phyloP scores from a whole-genome alignment of 2,113 vertebrate genomes.

The Anarhynchus alexandrinus region DNA sequence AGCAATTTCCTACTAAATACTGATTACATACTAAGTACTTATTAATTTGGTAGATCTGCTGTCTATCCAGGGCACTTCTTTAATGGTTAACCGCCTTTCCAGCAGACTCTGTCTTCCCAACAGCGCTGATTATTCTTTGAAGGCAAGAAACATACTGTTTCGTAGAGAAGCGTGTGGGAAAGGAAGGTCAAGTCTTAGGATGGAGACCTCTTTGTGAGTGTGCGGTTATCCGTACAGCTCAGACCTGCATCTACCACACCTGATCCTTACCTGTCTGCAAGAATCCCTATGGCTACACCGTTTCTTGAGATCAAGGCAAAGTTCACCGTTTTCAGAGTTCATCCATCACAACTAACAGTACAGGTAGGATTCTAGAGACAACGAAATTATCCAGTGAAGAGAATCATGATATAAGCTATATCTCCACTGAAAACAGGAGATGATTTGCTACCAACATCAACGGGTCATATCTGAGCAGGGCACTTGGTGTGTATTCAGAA shows the following conservation, averaged over 20 bases:
- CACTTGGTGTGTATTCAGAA: not conserved
- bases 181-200: not conserved
- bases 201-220: not conserved
- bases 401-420: not conserved
- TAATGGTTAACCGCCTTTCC: not conserved
- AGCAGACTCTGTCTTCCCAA: not conserved
- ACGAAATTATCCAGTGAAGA: not conserved
- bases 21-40: no score
- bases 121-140: not conserved
- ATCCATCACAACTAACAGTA: not conserved
- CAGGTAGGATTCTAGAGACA: not conserved
- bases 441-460: not conserved
- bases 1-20: not conserved
- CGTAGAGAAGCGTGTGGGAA: not conserved
- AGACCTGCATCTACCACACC: not conserved
- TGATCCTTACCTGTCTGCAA: not conserved
- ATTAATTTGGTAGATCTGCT: not conserved
- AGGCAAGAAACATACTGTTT: not conserved
- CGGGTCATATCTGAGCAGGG: not conserved
- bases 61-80: not conserved
- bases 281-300: not conserved
- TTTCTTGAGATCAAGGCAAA: not conserved
- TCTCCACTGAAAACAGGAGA: not conserved
- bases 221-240: not conserved
- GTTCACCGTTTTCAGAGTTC: not conserved